phyloP scores from a whole-genome alignment of 2,888 invertebrate species.

The Conchocele bisecta region DNA sequence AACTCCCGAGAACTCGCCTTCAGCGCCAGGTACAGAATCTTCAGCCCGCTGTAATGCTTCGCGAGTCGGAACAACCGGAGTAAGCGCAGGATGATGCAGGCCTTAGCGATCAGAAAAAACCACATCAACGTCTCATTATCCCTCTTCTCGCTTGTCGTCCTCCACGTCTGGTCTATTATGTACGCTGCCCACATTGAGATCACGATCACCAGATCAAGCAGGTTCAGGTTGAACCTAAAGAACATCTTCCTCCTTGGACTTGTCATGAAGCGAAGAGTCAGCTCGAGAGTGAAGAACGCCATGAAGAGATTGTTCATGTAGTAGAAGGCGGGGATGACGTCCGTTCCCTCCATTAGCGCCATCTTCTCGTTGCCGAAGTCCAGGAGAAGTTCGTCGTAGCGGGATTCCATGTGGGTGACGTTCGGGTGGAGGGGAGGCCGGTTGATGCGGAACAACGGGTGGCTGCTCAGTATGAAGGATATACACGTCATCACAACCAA shows the following conservation, averaged over 20 bases:
- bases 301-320: constrained; percentile 68
- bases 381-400: constrained; percentile 24
- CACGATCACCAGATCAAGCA: constrained; percentile 57
- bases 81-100: constrained; percentile 43
- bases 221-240: constrained; percentile 53
- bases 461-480: constrained; percentile 54
- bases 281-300: constrained; percentile 73
- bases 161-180: constrained; percentile 2
- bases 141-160: not conserved
- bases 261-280: constrained; percentile 64
- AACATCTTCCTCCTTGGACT: constrained; percentile 62
- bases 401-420: constrained; percentile 7
- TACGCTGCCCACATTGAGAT: constrained; percentile 45
- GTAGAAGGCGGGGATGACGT: constrained; percentile 55
- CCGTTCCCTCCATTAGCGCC: constrained; percentile 30
- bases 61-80: constrained; percentile 54
- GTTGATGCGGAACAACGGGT: constrained; percentile 42
- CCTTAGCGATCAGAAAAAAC: constrained; percentile 34
- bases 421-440: constrained; percentile 11
- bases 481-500: constrained; percentile 54
- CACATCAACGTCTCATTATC: constrained; percentile 22
- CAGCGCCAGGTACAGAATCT: constrained; percentile 71
- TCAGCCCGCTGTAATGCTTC: constrained; percentile 59
- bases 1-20: constrained; percentile 72
- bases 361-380: constrained; percentile 35